Base-by-base conservation (phyloP, 2,888 invertebrate genomes). In the Drosophila koepferae region DNA sequence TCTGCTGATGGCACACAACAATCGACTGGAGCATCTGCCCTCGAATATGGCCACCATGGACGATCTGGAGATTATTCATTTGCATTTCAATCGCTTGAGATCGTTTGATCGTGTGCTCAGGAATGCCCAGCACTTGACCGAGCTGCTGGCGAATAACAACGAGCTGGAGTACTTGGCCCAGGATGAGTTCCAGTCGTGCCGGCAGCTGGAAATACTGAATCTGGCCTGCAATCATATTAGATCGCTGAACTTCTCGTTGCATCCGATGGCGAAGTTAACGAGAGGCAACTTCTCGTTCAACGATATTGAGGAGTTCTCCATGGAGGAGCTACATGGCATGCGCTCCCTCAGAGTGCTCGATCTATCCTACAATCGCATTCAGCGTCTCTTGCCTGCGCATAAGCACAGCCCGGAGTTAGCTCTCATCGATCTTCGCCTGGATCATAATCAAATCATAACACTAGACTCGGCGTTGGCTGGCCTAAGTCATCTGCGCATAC, bases 211-310 rank as follows among this genome's bases (percentile, higher is more conserved):
- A 74, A 95, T 95, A 56, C 93, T 97, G 23, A 95, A 96, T 80
- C 94, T 97, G 69, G 96, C 96, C 0, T 95, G 95, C 90, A 97
- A 97, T 92, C 94, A 95, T 77, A 93, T 97, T 1, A 95, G 94
- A 60, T 94, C 95, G 1, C 92, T 97, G 63, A 97, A 97, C 89
- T 95, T 95, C 58, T 97, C 97, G 0, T 91, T 97, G 48, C 94
- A 95, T 81, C 95, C 96, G 48, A 93, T 97, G 59, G 94, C 95
- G 81, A 95, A 95, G 12, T 93, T 97, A 28, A 94, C 94, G 75
- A 95, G 94, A 77, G 94, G 96, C 49, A 97, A 97, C 93, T 94
- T 97, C 72, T 96, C 97, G 0, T 95, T 95, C 90, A 97, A 97
- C 91, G 94, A 94, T 44, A 94, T 97, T 65, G 94, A 94, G 1